phyloP scores from a whole-genome alignment of 2,113 vertebrate species.

The Hipposideros armiger region DNA sequence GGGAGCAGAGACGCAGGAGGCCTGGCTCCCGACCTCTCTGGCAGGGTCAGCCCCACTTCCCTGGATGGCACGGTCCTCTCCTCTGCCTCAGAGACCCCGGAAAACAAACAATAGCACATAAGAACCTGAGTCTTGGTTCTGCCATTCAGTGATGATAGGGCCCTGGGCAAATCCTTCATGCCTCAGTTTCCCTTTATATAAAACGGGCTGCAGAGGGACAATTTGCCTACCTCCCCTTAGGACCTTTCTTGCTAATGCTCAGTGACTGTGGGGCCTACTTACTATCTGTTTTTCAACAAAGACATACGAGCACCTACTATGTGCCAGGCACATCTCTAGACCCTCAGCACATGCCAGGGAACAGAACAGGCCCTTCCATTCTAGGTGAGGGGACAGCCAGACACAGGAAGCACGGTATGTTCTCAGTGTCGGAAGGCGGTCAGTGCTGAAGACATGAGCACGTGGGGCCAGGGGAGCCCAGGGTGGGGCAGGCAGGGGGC shows the following conservation, averaged over 20 bases:
- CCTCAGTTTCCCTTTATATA: not conserved
- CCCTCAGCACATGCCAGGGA: not conserved
- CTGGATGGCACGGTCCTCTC: not conserved
- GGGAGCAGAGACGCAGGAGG: not conserved
- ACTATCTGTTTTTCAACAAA: not conserved
- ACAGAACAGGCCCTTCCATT: not conserved
- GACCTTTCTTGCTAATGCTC: not conserved
- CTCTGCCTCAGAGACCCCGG: not conserved
- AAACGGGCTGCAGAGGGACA: not conserved
- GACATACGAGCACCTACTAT: too few relatives aligned
- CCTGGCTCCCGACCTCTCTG: too few relatives aligned
- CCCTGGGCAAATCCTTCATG: too few relatives aligned
- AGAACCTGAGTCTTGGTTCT: not conserved
- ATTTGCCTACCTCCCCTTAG: not conserved
- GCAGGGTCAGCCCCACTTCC: not conserved
- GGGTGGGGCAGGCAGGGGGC: too few relatives aligned
- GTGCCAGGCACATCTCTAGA: not conserved
- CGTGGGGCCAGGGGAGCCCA: too few relatives aligned
- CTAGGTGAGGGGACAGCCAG: not conserved
- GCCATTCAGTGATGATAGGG: not conserved
- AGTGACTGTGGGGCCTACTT: not conserved
- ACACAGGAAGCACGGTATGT: not conserved
- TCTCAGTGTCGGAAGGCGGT: too few relatives aligned
- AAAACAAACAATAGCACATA: not conserved
- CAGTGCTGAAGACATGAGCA: not conserved